phyloP scores from a whole-genome alignment of 2,113 vertebrate species.

The Gobius niger region DNA sequence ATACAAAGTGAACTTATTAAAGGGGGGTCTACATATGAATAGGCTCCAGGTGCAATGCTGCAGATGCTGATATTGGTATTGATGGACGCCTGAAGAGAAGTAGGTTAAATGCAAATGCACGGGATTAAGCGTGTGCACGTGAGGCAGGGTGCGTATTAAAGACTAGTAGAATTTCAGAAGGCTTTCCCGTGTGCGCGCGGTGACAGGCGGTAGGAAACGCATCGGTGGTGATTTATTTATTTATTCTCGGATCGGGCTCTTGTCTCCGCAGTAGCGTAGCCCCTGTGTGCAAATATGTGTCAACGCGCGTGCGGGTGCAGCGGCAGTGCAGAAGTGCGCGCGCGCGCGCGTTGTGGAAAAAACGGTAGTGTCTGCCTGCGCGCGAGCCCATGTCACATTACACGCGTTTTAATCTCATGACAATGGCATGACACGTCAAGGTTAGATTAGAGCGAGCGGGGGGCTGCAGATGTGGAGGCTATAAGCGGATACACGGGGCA shows the following conservation, averaged over 20 bases:
- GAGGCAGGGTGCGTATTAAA: background rate
- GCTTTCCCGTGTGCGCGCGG: background rate
- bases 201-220: background rate
- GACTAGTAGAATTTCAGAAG: background rate
- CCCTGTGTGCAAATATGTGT: conserved; percentile 2
- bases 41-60: background rate
- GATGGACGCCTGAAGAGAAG: background rate
- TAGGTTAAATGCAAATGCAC: background rate
- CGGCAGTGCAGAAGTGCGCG: conserved; percentile 21
- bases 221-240: background rate
- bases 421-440: background rate
- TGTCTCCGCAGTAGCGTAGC: background rate
- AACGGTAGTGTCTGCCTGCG: background rate
- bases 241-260: background rate
- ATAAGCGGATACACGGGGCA: background rate
- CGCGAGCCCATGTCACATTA: background rate
- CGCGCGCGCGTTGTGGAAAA: conserved; percentile 1
- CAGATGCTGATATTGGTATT: background rate
- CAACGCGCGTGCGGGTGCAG: background rate
- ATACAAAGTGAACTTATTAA: no score
- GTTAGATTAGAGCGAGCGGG: background rate
- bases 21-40: no score
- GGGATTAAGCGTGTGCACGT: background rate
- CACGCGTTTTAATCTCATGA: conserved; percentile 5
- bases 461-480: background rate